Evolutionary conservation across 1,140 invertebrate genomes (phyloP).

Genomic region (Anthonomus grandis): DNA sequence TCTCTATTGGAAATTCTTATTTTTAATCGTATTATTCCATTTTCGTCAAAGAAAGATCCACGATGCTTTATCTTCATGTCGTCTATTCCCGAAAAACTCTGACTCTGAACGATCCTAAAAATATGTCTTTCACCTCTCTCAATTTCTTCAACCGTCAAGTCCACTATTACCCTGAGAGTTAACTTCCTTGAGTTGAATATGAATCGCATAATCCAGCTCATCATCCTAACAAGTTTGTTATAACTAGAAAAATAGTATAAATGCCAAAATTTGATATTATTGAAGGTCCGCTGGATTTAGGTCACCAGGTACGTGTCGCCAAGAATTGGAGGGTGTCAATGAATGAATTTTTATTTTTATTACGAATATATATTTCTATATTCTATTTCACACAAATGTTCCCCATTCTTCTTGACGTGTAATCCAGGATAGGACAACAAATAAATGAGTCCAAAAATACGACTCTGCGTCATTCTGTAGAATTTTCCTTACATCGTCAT

Average conservation of each 20-base stretch:
- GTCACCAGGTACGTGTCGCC: slow-evolving; percentile 45
- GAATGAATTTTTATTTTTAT: slow-evolving; percentile 38
- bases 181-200: slow-evolving; percentile 29
- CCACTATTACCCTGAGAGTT: slow-evolving; percentile 10
- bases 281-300: slow-evolving; percentile 44
- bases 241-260: slow-evolving; percentile 31
- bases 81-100: slow-evolving; percentile 15
- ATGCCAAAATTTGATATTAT: slow-evolving; percentile 3
- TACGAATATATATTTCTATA: no score
- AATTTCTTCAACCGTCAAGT: slow-evolving; percentile 29
- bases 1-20: slow-evolving; percentile 33
- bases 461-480: slow-evolving; percentile 30
- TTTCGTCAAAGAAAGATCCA: slow-evolving; percentile 26
- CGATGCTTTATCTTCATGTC: slow-evolving; percentile 23
- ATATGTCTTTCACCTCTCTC: slow-evolving; percentile 30
- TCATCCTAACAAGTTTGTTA: slow-evolving; percentile 34
- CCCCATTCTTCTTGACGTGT: slow-evolving; percentile 27
- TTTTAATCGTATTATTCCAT: slow-evolving; percentile 35
- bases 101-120: slow-evolving; percentile 27
- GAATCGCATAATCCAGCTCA: slow-evolving; percentile 36
- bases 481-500: slow-evolving; percentile 11
- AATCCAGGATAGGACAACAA: slow-evolving; percentile 39
- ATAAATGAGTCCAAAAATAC: slow-evolving; percentile 17
- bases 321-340: slow-evolving; percentile 34
- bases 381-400: no score